Percentiles rank a stretch among this genome's conserved stretches.
phyloP scores from a whole-genome alignment of 2,888 invertebrate species.

The Uropetala carovei region DNA sequence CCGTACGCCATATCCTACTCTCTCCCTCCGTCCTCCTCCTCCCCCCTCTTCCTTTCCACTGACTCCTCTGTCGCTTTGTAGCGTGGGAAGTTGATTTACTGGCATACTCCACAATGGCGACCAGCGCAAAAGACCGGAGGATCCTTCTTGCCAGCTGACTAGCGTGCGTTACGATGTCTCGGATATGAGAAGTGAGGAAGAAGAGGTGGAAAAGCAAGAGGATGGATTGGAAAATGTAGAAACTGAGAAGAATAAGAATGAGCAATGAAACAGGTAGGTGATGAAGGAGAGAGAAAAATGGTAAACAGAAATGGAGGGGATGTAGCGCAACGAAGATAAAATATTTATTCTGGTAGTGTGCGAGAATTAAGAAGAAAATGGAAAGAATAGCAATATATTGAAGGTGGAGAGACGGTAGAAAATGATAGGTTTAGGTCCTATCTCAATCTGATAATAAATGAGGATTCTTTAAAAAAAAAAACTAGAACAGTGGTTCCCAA shows the following conservation, averaged over 20 bases:
- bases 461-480: no score
- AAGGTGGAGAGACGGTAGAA: no score
- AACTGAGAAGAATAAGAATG: background rate
- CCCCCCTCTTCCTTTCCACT: background rate
- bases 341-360: background rate
- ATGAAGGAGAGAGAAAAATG: background rate
- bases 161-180: background rate
- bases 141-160: conserved; percentile 16
- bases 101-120: conserved; percentile 18
- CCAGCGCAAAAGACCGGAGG: background rate
- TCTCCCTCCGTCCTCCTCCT: no score
- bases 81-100: conserved; percentile 30
- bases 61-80: background rate
- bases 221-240: background rate
- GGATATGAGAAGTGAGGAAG: background rate
- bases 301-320: background rate
- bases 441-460: no score
- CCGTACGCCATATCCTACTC: no score
- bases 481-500: no score
- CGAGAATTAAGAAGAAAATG: no score
- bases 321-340: background rate
- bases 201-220: background rate
- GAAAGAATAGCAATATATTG: no score
- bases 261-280: background rate
- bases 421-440: no score